Evolutionary conservation across 2,888 invertebrate species (phyloP).

Genomic region (Sacculina carcini): DNA sequence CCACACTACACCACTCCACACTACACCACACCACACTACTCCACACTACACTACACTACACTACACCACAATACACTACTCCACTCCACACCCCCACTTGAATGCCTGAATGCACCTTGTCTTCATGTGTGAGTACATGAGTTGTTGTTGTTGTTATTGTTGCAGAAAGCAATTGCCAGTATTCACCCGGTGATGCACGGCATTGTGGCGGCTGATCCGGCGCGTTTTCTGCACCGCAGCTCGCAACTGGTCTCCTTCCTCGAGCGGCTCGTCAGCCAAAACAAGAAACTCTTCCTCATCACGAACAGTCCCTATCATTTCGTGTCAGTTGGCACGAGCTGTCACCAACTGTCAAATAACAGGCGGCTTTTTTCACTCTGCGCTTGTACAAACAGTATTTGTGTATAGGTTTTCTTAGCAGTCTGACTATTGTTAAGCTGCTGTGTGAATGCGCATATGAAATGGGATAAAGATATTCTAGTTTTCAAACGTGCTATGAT

Average conservation of each 20-base stretch:
- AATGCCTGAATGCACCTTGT: no score
- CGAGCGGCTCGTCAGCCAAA: conserved; percentile 37
- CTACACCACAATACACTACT: background rate
- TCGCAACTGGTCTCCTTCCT: conserved; percentile 44
- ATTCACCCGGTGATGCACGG: conserved; percentile 73
- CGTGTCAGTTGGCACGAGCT: conserved; percentile 40
- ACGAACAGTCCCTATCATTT: conserved; percentile 91
- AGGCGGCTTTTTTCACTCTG: no score
- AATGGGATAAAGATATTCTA: no score
- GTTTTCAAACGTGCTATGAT: no score
- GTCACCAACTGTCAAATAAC: no score
- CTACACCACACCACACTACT: background rate
- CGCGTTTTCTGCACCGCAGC: conserved; percentile 51
- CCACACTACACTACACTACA: background rate
- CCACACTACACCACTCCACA: background rate
- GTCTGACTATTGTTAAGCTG: no score
- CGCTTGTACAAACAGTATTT: background rate
- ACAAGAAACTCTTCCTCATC: conserved; percentile 74
- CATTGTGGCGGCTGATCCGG: conserved; percentile 51
- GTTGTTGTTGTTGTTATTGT: background rate
- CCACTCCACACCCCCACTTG: background rate
- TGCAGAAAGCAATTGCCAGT: conserved; percentile 55
- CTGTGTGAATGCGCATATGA: no score
- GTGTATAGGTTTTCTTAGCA: background rate
- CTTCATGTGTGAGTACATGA: no score